phyloP scores from a whole-genome alignment of 2,113 vertebrate species.

The Cervus canadensis region DNA sequence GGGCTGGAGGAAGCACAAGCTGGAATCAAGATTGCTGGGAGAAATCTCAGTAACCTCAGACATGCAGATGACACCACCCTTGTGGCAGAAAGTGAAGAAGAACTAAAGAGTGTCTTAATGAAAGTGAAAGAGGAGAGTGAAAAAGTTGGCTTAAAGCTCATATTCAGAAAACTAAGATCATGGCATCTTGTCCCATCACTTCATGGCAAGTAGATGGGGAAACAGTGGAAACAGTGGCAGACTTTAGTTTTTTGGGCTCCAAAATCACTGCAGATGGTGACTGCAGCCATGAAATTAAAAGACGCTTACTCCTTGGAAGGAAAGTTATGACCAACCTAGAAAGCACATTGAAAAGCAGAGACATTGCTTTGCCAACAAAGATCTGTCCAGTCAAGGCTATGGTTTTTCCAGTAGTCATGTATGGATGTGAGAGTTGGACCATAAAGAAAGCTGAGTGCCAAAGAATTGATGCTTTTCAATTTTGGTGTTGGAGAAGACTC shows the following conservation, averaged over 20 bases:
- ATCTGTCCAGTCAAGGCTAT: background rate
- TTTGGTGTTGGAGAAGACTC: background rate
- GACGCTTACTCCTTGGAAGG: background rate
- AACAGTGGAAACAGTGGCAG: background rate
- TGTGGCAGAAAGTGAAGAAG: background rate
- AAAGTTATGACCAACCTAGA: background rate
- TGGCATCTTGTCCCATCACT: background rate
- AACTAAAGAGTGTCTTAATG: background rate
- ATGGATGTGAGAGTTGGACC: background rate
- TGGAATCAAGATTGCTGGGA: background rate
- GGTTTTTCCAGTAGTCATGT: background rate
- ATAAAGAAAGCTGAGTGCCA: accelerated
- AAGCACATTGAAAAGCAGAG: background rate
- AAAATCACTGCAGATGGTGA: background rate
- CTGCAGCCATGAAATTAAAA: background rate
- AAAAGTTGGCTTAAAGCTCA: background rate
- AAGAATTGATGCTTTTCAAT: background rate
- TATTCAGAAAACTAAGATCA: background rate
- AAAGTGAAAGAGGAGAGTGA: background rate
- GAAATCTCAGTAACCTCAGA: background rate
- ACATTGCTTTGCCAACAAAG: background rate
- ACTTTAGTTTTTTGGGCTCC: background rate
- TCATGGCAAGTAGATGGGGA: background rate
- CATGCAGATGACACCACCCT: background rate
- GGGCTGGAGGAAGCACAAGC: background rate